Percentiles rank a stretch among this genome's conserved stretches.
Conservation (phyloP, 2,888 invertebrate genomes). For the Dryomyza anilis region DNA sequence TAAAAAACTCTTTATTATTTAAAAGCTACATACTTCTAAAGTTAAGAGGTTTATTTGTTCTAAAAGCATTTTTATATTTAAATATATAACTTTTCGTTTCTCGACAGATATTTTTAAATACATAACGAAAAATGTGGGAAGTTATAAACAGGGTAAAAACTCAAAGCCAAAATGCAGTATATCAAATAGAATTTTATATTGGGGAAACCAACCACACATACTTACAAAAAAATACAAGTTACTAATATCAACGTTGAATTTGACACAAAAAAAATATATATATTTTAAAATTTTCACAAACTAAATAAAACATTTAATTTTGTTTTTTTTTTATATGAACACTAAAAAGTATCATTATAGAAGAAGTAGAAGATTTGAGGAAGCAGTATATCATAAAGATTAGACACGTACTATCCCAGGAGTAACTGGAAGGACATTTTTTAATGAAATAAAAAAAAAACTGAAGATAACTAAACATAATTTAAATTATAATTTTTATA, state of each 20-base stretch:
- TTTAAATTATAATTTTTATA: too few relatives aligned
- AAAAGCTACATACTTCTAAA: too few relatives aligned
- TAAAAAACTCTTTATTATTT: too few relatives aligned
- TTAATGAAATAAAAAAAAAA: constrained; percentile 26
- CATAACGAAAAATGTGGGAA: not conserved
- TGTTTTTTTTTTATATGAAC: too few relatives aligned
- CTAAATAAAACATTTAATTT: constrained; percentile 4
- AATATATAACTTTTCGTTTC: not conserved
- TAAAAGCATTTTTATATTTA: too few relatives aligned
- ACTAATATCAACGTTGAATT: constrained; percentile 1
- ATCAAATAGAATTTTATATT: not conserved
- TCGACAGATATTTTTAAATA: not conserved
- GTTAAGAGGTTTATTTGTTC: too few relatives aligned
- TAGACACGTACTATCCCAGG: constrained; percentile 54
- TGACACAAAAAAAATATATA: not conserved
- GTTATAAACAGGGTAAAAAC: not conserved
- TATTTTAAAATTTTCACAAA: not conserved
- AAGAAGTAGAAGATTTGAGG: constrained; percentile 8
- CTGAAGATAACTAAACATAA: too few relatives aligned
- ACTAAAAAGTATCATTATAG: constrained; percentile 9
- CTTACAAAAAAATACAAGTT: constrained; percentile 18
- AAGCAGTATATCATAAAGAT: constrained; percentile 19
- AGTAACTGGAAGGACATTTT: constrained; percentile 49
- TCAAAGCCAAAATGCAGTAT: constrained; percentile 4
- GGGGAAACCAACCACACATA: constrained; percentile 11